Conservation (phyloP, 2,888 invertebrate genomes). For the Tanaodytes sp. region DNA sequence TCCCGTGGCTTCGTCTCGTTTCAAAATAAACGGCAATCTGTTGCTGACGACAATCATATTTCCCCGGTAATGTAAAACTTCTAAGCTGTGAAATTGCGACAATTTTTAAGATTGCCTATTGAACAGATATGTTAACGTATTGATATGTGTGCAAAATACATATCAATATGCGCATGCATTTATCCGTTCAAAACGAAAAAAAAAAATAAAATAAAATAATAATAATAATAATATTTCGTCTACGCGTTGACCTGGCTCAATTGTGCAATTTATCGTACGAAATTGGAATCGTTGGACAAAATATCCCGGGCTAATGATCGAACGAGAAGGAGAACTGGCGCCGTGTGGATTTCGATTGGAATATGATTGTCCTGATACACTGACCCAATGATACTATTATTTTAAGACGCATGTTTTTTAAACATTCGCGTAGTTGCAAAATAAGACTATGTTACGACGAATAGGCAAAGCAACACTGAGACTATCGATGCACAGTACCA, state of each 20-base stretch:
- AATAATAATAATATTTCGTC: too few relatives aligned
- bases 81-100: conserved; percentile 68
- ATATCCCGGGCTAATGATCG: too few relatives aligned
- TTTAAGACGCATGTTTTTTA: conserved; percentile 35
- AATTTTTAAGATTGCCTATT: conserved; percentile 31
- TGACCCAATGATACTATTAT: conserved; percentile 28
- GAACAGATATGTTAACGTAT: conserved; percentile 24
- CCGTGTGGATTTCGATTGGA: too few relatives aligned
- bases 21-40: conserved; percentile 89
- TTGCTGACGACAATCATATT: conserved; percentile 94
- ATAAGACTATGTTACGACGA: conserved; percentile 60
- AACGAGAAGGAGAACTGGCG: too few relatives aligned
- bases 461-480: conserved; percentile 69
- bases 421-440: conserved; percentile 20
- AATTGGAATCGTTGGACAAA: too few relatives aligned
- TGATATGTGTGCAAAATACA: conserved; percentile 19
- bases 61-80: conserved; percentile 72
- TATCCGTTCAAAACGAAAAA: conserved; percentile 38
- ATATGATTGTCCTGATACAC: conserved; percentile 14
- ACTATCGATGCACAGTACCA: conserved; percentile 61
- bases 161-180: conserved; percentile 29
- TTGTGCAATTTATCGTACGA: too few relatives aligned
- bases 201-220: too few relatives aligned
- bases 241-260: too few relatives aligned
- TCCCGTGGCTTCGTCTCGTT: conserved; percentile 82